Base-by-base conservation (phyloP, 2,113 vertebrate genomes). In the Proterorhinus semilunaris region DNA sequence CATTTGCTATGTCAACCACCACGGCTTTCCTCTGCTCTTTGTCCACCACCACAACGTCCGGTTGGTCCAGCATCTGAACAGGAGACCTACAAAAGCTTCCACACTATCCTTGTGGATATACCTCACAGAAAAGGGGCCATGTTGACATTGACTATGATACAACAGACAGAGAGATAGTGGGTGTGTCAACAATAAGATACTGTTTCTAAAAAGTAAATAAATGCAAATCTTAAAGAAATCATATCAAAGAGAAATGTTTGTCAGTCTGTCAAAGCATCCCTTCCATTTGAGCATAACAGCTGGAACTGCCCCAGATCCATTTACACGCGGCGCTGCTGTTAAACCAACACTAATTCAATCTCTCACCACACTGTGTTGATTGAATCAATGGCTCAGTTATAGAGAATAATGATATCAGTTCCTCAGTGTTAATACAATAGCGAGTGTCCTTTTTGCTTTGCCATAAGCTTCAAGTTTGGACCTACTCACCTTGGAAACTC, bases 331-430 rank as follows among this genome's bases (percentile, higher is more conserved):
- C 54, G 27, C 45, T 71, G 49, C 36, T 36, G 63, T 69, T 72
- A 63, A 51, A 58, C 67, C 70, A 73, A 65, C 69, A 8, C 61
- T 66, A 69, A 82, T 85, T 67, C 68, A 82, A 82, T 85, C 72
- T 75, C 72, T 85, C 67, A 76, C 36, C n/a, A n/a, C 55, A 69
- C 43, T 68, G 62, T 57, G 61, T 48, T 65, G 68, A 77, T 67
- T 76, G 59, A 83, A 71, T 76, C 64, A 68, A 79, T 68, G 62
- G n/a, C 53, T 69, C 57, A 57, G 61, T 69, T 74, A 68, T 62
- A 62, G 7, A 52, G 65, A 75, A 75, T 75, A 79, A 80, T 79
- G 71, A 73, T 68, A 84, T 81, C 50, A 46, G 65, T 66, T 67
- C 80, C 77, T 66, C 45, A 65, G 61, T 42, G 68, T 67, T 72